Base-by-base conservation (phyloP, 2,113 vertebrate species). In the Lophochroa leadbeateri region DNA sequence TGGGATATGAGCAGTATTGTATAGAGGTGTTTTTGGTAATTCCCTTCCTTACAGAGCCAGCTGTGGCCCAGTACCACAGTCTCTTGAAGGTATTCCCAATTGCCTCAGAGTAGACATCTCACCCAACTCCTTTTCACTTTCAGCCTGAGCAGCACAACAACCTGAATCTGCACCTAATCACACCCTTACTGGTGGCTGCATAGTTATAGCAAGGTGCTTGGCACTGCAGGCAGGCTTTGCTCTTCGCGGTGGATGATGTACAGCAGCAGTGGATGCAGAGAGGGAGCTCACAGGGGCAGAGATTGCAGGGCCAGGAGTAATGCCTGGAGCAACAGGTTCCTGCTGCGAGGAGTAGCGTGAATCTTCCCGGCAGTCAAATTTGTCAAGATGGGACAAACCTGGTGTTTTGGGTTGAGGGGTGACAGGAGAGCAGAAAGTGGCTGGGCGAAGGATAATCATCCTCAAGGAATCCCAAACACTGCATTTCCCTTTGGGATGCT, bases 191-290 rank as follows among this genome's bases (percentile, higher is more conserved):
- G 0, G 28, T 16, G 37, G 19, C n/a, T 47, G 39, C 1, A 5
- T 10, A 8, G 28, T 49, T 35, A 15, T 18, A 52, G 24, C 12
- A n/a, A 46, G 21, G 50, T 7, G 2, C 25, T 58, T 1, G 1
- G 10, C 29, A 3, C 3, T 5, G 31, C 5, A 13, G 24, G 13
- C n/a, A 63, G 64, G 28, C 46, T 91, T 88, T 23, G 11, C 31
- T 49, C 31, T 49, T 4, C 0, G 0, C 31, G n/a, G 17, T 0
- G 0, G 29, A 24, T 3, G 4, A 9, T 0, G 9, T 4, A 14
- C 1, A 33, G 25, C 17, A 60, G 37, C 3, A 2, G 33, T 4
- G 1, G 15, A 9, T 44, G 31, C n/a, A 49, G 46, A 77, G 58
- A 31, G 7, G n/a, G 25, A 84, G 60, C n/a, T 67, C 41, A 5